These are phyloP conservation scores for Oryzias woworae DNA, from an alignment of 2,113 vertebrate genomes.

Conservation along the genomic window DNA sequence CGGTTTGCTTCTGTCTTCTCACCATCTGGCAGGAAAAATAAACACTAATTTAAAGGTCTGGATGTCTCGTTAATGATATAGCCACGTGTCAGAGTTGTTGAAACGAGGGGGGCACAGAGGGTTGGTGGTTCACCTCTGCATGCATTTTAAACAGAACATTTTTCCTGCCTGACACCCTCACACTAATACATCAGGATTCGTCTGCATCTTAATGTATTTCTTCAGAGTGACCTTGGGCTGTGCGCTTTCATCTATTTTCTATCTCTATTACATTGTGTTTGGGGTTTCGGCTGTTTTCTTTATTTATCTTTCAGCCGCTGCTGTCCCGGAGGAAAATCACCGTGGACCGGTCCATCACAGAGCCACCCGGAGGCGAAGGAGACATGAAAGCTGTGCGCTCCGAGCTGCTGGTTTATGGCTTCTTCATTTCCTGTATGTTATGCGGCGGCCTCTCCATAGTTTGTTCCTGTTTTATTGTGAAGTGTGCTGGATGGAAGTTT, in stretches of 20 bases:
- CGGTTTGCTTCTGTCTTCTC: conserved; percentile 25
- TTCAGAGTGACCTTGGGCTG: no score
- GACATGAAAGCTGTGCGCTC: not conserved
- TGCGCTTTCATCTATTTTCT: no score
- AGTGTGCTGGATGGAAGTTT: not conserved
- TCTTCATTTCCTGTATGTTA: conserved; percentile 24
- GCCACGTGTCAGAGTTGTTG: conserved; percentile 12
- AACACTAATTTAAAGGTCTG: conserved; percentile 29
- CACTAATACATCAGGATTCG: not conserved
- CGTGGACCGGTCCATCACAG: no score
- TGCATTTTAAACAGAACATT: no score
- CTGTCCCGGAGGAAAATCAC: no score
- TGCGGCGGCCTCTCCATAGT: conserved; percentile 9
- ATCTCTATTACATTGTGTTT: no score
- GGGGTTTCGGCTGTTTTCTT: no score
- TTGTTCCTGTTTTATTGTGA: conserved; percentile 24
- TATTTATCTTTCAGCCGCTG: no score
- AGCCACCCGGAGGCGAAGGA: no score
- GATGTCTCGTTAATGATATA: conserved; percentile 16
- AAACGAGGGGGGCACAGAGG: conserved; percentile 1
- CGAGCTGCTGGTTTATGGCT: conserved; percentile 10
- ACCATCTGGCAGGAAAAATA: conserved; percentile 18
- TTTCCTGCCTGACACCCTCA: no score
- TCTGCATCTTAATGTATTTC: not conserved
- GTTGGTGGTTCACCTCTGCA: conserved; percentile 1